Evolutionary conservation across 2,888 invertebrate genomes (phyloP), one percentile per base, ranked within the genome.

Genomic region (Drosophila limbata): DNA sequence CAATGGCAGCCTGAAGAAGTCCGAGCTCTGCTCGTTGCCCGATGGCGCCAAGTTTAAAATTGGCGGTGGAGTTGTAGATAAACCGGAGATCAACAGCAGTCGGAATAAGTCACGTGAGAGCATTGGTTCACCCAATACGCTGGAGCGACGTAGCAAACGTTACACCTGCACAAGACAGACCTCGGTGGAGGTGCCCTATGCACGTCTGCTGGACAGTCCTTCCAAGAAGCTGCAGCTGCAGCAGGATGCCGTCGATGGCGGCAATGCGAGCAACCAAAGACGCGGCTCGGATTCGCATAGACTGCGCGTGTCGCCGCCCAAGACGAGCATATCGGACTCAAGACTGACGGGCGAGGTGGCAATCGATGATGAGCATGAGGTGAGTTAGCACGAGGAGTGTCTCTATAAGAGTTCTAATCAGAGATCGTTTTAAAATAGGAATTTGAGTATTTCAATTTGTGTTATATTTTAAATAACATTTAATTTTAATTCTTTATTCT

Each of bases 271-370:
- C 51, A 1, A 95, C 94, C 92, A 93, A 95, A 45, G 95, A 95
- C 90, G 95, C 92, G 92, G 94, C 15, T 92, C 92, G 81, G 85
- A 93, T 93, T 84, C 91, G 2, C 82, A 88, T 37, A 90, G 90
- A 39, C 52, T 93, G 37, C 94, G 93, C 50, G 94, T 95, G 4
- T 94, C 94, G n/a, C 91, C 93, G n/a, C 95, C 95, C 0, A 97
- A 97, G 89, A 97, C 96, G 76, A 97, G 97, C 90, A 95, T 96
- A 3, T 97, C 97, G 0, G 97, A 97, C 92, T 97, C 97, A 0
- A 96, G 96, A 91, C 92, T 97, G 67, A 96, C 97, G 0, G 95
- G 97, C 0, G 97, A 96, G 91, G 96, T 95, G 90, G 84, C 90
- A 17, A 93, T 93, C 35, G 93, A 91, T 60, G 92, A 93, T 45